Base-by-base conservation (phyloP, 2,113 vertebrate species). In the Cottus gobio region DNA sequence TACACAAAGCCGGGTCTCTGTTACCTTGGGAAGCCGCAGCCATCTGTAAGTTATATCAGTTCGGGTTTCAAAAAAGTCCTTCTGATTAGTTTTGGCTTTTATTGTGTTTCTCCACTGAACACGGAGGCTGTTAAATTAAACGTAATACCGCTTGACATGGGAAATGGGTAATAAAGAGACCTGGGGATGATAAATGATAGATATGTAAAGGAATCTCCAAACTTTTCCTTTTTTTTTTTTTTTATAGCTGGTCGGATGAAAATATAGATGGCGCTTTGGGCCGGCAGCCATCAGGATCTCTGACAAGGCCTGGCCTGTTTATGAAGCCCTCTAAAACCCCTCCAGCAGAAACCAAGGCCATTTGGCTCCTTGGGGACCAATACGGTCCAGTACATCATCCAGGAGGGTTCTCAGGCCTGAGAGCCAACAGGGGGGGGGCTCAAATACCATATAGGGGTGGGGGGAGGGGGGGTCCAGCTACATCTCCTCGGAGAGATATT, bases 41-140 rank as follows among this genome's bases (percentile, higher is more conserved):
- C 92, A 93, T 93, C 90, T 93, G 92, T 86, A 83, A 89, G 70
- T 90, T 84, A 89, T 92, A 93, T 92, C 83, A 88, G 71, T 78
- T 80, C 75, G 42, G 70, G 57, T 3, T 79, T 86, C 86, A 83
- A 85, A 44, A 91, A 89, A 87, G 84, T 79, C 80, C 76, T 74
- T 85, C 75, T 87, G 86, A 91, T 90, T 88, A 85, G 85, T 87
- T 86, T 79, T 68, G 87, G 87, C 88, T 90, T 91, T 89, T 87
- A 86, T 85, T 84, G 75, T 84, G 62, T 75, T 85, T 84, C 82
- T 88, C 67, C 69, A 9, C 77, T 75, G 82, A 89, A 88, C 76
- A 81, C 68, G 52, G 48, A 67, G 88, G 52, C 67, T 71, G 81
- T 74, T 87, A 89, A 85, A 84, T 90, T 87, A 83, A 77, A 87